Conservation (phyloP, 2,797 vertebrate species). For the Perdix hodgsoniae region DNA sequence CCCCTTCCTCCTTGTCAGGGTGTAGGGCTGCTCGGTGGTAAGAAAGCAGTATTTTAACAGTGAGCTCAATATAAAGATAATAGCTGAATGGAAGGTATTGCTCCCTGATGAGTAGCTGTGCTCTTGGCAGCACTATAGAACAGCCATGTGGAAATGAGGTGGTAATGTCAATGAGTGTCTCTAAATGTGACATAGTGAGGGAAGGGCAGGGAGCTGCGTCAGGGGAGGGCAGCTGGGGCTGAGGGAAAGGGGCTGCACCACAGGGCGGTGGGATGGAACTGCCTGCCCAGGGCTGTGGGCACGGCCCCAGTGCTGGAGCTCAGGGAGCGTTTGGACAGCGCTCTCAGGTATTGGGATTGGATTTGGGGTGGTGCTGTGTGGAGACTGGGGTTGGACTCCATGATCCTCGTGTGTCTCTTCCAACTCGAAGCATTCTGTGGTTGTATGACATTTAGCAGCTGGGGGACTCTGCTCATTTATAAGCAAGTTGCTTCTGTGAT, state of each 20-base stretch:
- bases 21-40: neutral
- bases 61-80: neutral
- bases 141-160: neutral
- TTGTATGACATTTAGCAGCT: neutral
- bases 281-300: too few species aligned
- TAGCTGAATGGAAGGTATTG: neutral
- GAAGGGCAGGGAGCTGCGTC: neutral
- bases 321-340: fast-evolving
- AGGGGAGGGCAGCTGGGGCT: too few species aligned
- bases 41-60: neutral
- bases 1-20: neutral
- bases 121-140: neutral
- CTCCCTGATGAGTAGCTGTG: neutral
- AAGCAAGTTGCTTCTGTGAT: neutral
- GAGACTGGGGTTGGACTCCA: neutral
- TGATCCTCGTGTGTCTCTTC: neutral
- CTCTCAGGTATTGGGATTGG: neutral
- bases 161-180: neutral
- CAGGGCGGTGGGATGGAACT: too few species aligned
- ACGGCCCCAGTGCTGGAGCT: neutral
- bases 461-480: neutral
- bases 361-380: neutral
- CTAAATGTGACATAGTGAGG: fast-evolving
- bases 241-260: too few species aligned
- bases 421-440: neutral